These are phyloP conservation scores for Dioctria linearis DNA, from an alignment of 2,888 invertebrate species.

Conservation along the genomic window DNA sequence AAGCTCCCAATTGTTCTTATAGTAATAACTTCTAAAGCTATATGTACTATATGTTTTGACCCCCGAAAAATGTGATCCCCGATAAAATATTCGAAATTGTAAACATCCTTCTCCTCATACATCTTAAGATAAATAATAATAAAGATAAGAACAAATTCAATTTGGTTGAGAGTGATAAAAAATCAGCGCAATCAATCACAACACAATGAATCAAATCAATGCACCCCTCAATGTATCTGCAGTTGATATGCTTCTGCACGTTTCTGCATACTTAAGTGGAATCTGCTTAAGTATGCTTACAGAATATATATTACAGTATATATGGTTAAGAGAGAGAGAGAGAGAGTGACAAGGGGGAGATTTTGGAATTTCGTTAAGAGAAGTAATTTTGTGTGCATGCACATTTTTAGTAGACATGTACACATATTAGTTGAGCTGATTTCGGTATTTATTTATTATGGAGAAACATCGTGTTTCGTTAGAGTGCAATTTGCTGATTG, in stretches of 20 bases:
- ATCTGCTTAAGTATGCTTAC: neutral
- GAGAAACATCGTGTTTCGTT: neutral
- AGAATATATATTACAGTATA: neutral
- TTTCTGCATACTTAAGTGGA: slow-evolving; percentile 14
- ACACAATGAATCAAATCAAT: slow-evolving; percentile 13
- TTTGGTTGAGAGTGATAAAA: slow-evolving; percentile 15
- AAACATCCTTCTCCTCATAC: neutral
- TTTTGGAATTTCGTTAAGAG: neutral
- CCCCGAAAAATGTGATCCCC: too few species aligned
- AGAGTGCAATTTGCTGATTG: neutral
- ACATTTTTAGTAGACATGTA: neutral
- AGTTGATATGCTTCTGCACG: slow-evolving; percentile 14
- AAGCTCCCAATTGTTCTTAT: too few species aligned
- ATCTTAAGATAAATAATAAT: neutral
- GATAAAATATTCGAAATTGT: too few species aligned
- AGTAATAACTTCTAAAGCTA: too few species aligned
- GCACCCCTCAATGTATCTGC: slow-evolving; percentile 21
- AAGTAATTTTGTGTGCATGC: neutral
- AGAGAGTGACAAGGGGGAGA: too few species aligned
- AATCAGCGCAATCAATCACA: slow-evolving; percentile 19
- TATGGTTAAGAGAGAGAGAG: neutral
- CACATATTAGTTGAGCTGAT: too few species aligned
- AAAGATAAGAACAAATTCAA: slow-evolving; percentile 4
- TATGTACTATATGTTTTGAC: too few species aligned
- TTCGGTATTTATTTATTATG: too few species aligned